Evolutionary conservation across 2,113 vertebrate genomes (phyloP).

Genomic region (Bufo gargarizans): DNA sequence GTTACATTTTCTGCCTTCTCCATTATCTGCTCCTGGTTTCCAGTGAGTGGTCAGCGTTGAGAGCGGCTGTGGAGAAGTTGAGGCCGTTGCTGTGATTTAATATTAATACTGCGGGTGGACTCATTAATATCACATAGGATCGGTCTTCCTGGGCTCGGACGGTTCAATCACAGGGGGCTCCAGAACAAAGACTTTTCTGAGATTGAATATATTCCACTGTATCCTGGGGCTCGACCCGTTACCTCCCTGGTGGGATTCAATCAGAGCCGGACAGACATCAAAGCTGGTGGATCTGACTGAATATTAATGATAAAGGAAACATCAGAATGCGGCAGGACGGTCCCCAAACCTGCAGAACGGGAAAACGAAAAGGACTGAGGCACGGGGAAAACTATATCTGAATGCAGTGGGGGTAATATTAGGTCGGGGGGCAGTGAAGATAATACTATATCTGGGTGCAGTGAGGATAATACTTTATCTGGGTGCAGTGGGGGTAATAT

Average conservation of each 20-base stretch:
- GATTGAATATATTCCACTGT: not conserved
- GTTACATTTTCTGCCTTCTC: no score
- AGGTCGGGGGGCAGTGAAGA: no score
- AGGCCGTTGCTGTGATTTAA: not conserved
- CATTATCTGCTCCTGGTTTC: not conserved
- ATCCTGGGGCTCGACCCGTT: not conserved
- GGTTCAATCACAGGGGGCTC: not conserved
- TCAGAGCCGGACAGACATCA: conserved; percentile 18
- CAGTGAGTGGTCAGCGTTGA: not conserved
- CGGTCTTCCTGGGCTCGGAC: not conserved
- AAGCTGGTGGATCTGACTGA: not conserved
- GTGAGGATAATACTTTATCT: no score
- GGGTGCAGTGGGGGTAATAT: no score
- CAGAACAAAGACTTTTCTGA: not conserved
- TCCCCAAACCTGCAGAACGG: not conserved
- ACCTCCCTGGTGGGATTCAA: conserved; percentile 5
- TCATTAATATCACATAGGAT: not conserved
- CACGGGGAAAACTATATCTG: not conserved
- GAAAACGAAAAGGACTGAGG: not conserved
- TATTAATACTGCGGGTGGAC: not conserved
- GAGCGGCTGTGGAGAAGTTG: not conserved
- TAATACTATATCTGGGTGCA: no score
- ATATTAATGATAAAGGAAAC: not conserved
- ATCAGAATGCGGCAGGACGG: not conserved
- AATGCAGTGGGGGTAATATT: not conserved